Percentiles rank a stretch among this genome's conserved stretches.
Conservation (phyloP, 2,888 invertebrate genomes). For the Eurytoma californica region DNA sequence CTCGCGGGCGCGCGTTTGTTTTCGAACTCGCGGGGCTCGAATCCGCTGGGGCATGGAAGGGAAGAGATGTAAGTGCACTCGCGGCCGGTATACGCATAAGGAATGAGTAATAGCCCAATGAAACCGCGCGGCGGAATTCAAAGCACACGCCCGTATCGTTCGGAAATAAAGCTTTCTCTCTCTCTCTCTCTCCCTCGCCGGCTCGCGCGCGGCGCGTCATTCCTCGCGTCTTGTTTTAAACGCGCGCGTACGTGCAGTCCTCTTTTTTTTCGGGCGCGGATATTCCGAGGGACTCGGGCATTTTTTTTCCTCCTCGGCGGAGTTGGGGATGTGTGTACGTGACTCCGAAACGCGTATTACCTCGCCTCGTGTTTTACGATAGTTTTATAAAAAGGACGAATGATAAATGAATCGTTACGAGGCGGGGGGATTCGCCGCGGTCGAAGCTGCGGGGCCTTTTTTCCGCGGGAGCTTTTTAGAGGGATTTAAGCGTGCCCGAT, state of each 20-base stretch:
- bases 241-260: conserved; percentile 2
- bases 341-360: conserved; percentile 9
- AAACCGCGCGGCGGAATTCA: conserved; percentile 65
- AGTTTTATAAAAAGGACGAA: conserved; percentile 27
- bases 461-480: conserved; percentile 7
- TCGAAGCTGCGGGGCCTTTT: background rate
- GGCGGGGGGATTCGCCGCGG: conserved; percentile 1
- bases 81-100: conserved; percentile 56
- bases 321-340: background rate
- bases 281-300: background rate
- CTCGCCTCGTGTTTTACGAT: conserved; percentile 32
- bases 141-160: conserved; percentile 55
- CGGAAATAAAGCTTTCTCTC: background rate
- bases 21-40: conserved; percentile 20
- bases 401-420: conserved; percentile 45
- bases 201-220: conserved; percentile 7
- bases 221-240: conserved; percentile 2
- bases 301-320: conserved; percentile 18
- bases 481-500: conserved; percentile 1
- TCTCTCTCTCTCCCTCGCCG: too few species aligned
- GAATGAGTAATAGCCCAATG: conserved; percentile 68
- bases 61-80: conserved; percentile 57
- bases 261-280: background rate
- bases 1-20: conserved; percentile 17
- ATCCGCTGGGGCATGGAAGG: conserved; percentile 1